Evolutionary conservation across 1,140 invertebrate genomes (phyloP).

Genomic region (Cydia splendana): DNA sequence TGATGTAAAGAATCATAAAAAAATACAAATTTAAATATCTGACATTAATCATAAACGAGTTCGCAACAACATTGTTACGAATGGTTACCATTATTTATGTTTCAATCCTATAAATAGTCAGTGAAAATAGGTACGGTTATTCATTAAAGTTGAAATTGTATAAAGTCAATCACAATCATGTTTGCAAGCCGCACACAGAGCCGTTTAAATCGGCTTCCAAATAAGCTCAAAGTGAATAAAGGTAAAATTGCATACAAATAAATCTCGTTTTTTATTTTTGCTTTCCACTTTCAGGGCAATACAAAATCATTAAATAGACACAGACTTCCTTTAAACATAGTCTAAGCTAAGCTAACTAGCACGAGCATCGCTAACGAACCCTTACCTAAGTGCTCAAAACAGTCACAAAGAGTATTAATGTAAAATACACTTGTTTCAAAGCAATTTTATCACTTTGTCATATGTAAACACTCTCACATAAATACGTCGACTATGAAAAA

Average conservation of each 20-base stretch:
- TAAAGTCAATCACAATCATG: not conserved
- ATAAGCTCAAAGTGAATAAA: constrained; percentile 1
- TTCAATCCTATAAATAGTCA: not conserved
- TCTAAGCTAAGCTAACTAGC: too few species aligned
- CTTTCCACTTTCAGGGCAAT: too few species aligned
- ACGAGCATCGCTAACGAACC: too few species aligned
- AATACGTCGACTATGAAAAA: not conserved
- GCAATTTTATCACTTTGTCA: not conserved
- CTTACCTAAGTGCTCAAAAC: too few species aligned
- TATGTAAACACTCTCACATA: not conserved
- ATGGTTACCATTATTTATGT: not conserved
- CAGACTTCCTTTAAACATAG: too few species aligned
- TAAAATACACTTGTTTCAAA: too few species aligned
- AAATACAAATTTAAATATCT: too few species aligned
- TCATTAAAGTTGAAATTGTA: not conserved
- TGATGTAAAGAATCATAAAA: too few species aligned
- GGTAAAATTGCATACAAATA: not conserved
- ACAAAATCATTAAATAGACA: too few species aligned
- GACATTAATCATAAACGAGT: too few species aligned
- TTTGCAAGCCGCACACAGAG: not conserved
- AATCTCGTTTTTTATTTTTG: not conserved
- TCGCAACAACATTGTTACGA: not conserved
- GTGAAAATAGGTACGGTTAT: not conserved
- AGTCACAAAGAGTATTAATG: not conserved
- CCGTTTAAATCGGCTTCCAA: not conserved